Conservation (phyloP, 2,113 vertebrate genomes). For the Psophia crepitans region DNA sequence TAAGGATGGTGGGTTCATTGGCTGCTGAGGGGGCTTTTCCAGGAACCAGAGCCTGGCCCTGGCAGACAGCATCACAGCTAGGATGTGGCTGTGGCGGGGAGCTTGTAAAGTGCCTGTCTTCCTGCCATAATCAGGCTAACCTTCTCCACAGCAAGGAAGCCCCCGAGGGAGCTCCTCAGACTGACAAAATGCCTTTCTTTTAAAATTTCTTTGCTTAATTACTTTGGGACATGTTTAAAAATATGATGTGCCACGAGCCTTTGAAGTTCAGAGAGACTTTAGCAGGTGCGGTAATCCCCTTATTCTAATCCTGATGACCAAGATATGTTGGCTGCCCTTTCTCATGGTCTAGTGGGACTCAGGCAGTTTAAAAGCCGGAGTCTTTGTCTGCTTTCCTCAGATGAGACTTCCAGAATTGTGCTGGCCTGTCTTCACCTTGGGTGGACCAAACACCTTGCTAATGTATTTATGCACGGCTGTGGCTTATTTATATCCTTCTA, state of each 20-base stretch:
- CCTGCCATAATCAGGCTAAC: not conserved
- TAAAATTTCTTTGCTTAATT: conserved; percentile 45
- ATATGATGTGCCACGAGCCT: not conserved
- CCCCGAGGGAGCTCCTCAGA: not conserved
- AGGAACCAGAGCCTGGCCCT: not conserved
- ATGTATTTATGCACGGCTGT: not conserved
- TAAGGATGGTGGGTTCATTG: not conserved
- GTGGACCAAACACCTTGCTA: not conserved
- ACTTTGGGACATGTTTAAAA: not conserved
- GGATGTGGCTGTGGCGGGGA: accelerated
- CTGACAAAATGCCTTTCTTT: conserved; percentile 12
- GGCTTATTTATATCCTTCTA: not conserved
- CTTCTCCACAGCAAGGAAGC: not conserved
- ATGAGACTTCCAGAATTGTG: not conserved
- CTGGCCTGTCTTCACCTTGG: not conserved
- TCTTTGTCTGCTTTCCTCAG: not conserved
- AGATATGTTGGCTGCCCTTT: not conserved
- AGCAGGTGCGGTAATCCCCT: conserved; percentile 55
- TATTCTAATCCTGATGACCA: conserved; percentile 40
- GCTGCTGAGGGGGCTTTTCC: not conserved
- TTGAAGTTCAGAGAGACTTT: conserved; percentile 47
- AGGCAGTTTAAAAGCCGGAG: not conserved
- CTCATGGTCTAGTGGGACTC: not conserved
- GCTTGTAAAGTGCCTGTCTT: not conserved
- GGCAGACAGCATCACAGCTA: accelerated